Evolutionary conservation across 2,888 invertebrate species (phyloP), one percentile per base, ranked within the genome.

Genomic region (Heteromyza rotundicornis): DNA sequence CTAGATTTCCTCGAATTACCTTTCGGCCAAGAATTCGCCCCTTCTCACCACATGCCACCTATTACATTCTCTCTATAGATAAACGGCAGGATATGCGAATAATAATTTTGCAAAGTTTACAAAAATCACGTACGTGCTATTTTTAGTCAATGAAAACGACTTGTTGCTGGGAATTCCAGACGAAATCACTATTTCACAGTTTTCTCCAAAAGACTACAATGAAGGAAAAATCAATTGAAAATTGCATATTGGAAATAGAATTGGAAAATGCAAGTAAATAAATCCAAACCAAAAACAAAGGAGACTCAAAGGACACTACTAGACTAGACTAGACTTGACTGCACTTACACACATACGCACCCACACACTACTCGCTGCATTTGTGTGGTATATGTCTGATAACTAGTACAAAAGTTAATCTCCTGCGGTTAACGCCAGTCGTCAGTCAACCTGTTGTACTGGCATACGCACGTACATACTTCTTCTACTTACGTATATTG

Each of bases 81-180:
- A 2, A 47, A 47, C 47, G 2, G 50, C 44, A 66, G 57, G 59
- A 63, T 61, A 61, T 49, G 32, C 19, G 17, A 23, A 49, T 40
- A 60, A 60, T 57, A 62, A 68, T 70, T 72, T 74, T 64, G 73
- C 63, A 69, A 75, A 78, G 69, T 70, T 70, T 70, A 75, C 70
- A 70, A 77, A 79, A 76, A 79, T 80, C 80, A 79, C 78, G 80
- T 79, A 73, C 77, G 64, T 64, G 52, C 8, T 68, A 73, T 73
- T 74, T 71, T 71, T n/a, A n/a, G 69, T 77, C 77, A 77, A 77
- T 78, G 67, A 67, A 67, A 60, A 55, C 22, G 50, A 51, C 51
- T 51, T 44, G 52, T 59, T 59, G 58, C 58, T 17, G 52, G 40
- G 40, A 44, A 22, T 20, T 17, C 24, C 53, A 5, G 35, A 32